These are phyloP conservation scores for Smutsia gigantea DNA, from an alignment of 2,797 vertebrate genomes.

Conservation along the genomic window DNA sequence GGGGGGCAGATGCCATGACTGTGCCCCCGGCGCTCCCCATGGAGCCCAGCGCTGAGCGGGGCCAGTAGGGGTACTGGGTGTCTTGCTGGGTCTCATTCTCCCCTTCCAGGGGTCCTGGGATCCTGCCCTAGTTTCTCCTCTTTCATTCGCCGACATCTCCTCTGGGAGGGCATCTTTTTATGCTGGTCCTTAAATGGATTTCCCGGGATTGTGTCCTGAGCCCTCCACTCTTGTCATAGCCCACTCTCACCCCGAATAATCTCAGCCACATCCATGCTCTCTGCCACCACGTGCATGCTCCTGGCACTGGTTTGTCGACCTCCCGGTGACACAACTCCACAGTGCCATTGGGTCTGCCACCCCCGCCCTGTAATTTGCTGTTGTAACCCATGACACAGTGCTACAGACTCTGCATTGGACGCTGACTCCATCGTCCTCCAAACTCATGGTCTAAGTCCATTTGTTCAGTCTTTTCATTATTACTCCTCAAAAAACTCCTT, in stretches of 20 bases:
- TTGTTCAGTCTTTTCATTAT: neutral
- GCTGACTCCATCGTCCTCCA: too few species aligned
- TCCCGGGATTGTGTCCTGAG: neutral
- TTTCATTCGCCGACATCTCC: neutral
- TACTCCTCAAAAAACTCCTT: neutral
- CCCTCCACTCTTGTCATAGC: neutral
- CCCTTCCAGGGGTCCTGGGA: neutral
- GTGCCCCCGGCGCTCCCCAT: accelerated
- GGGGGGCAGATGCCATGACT: neutral
- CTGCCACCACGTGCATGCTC: accelerated
- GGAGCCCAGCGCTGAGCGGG: neutral
- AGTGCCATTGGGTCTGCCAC: too few species aligned
- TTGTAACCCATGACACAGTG: neutral
- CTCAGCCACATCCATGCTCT: neutral
- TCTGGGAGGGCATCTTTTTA: neutral
- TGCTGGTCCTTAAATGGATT: neutral
- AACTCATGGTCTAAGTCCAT: too few species aligned
- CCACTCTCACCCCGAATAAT: too few species aligned
- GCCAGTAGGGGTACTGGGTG: accelerated
- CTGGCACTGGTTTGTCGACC: accelerated
- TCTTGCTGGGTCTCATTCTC: neutral
- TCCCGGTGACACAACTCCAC: accelerated
- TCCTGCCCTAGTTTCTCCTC: neutral
- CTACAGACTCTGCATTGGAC: too few species aligned
- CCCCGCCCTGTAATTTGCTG: too few species aligned